Percentiles rank a stretch among this genome's conserved stretches.
Conservation (phyloP, 2,888 invertebrate species). For the Clunio marinus region DNA sequence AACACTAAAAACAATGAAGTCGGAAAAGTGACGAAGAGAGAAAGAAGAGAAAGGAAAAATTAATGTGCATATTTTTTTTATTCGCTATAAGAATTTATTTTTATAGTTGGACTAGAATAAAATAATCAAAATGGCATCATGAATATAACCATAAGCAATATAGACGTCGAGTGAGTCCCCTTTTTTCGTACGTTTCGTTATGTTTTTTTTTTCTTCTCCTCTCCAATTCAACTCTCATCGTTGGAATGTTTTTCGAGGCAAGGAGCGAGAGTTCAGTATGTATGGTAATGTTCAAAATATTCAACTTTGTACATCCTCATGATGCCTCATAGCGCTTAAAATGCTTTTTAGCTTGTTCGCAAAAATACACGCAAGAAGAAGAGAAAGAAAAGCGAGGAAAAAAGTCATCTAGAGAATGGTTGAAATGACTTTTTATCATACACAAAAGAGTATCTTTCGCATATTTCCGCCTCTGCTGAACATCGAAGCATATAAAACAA, state of each 20-base stretch:
- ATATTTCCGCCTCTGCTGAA: conserved; percentile 9
- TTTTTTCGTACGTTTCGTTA: conserved; percentile 22
- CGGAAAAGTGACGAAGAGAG: background rate
- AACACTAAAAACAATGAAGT: background rate
- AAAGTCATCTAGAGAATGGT: conserved; percentile 25
- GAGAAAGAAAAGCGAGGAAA: conserved; percentile 2
- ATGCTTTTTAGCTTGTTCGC: conserved; percentile 21
- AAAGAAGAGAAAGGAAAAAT: background rate
- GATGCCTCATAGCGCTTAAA: conserved; percentile 18
- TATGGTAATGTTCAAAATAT: background rate
- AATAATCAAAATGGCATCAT: conserved; percentile 38
- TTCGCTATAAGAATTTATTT: conserved; percentile 38
- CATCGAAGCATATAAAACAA: background rate
- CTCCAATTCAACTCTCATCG: background rate
- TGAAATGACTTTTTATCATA: conserved; percentile 36
- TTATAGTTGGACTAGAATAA: conserved; percentile 38
- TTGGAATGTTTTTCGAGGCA: background rate
- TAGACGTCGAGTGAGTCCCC: conserved; percentile 40
- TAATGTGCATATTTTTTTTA: conserved; percentile 29
- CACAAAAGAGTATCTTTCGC: background rate
- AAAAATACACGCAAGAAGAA: background rate
- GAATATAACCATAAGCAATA: conserved; percentile 39
- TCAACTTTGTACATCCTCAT: conserved; percentile 11
- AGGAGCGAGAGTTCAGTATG: background rate
- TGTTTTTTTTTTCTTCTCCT: background rate